phyloP scores from a whole-genome alignment of 2,113 vertebrate species.

The Stegastes partitus region DNA sequence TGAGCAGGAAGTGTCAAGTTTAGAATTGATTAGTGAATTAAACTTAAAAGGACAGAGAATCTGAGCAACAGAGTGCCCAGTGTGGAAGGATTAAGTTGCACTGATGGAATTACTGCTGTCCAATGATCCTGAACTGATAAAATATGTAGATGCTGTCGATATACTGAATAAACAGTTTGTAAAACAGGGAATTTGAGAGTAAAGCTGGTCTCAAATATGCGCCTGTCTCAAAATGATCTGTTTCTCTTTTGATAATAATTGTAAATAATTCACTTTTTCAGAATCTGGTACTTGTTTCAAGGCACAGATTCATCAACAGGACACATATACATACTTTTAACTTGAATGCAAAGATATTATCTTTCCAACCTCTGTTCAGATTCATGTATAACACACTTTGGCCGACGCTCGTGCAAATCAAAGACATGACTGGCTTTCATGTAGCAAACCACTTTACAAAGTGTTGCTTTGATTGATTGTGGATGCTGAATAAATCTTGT shows the following conservation, averaged over 20 bases:
- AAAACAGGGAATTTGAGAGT: not conserved
- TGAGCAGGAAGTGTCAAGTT: not conserved
- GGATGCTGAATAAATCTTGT: conserved; percentile 66
- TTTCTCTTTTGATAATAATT: not conserved
- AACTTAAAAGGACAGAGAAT: no score
- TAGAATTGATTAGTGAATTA: no score
- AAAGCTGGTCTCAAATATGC: not conserved
- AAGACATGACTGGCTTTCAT: conserved; percentile 37
- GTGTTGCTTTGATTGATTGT: conserved; percentile 61
- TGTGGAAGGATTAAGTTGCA: no score
- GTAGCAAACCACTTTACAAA: conserved; percentile 47
- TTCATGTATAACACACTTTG: conserved; percentile 21
- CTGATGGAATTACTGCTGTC: no score
- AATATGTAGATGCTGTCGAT: no score
- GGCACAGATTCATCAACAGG: not conserved
- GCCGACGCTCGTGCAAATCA: conserved; percentile 44
- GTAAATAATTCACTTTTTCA: not conserved
- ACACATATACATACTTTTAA: not conserved
- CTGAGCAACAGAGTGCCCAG: no score
- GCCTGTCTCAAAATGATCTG: no score
- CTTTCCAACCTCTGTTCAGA: not conserved
- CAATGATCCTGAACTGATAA: no score
- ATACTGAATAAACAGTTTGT: no score
- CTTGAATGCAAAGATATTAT: not conserved
- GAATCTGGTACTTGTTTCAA: not conserved